Conservation (phyloP, 2,888 invertebrate genomes). For the Hypena proboscidalis region DNA sequence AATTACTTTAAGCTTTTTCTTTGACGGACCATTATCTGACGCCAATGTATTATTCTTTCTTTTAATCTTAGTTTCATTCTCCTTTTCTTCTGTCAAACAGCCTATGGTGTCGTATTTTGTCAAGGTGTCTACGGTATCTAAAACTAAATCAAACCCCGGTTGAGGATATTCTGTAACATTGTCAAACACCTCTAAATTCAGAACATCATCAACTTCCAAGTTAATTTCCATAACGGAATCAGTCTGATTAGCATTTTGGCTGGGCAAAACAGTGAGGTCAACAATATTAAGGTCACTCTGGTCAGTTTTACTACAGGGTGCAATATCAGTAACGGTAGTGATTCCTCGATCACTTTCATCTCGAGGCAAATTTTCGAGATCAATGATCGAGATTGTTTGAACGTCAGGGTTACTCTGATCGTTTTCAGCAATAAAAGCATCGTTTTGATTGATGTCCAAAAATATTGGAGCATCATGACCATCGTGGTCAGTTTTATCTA, state of each 20-base stretch:
- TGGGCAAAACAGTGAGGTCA: constrained; percentile 6
- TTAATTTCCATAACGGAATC: constrained; percentile 6
- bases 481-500: constrained; percentile 5
- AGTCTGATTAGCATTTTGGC: constrained; percentile 6
- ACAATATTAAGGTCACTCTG: constrained; percentile 6
- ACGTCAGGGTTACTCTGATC: neutral
- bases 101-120: constrained; percentile 6
- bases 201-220: constrained; percentile 6
- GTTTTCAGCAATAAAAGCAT: constrained; percentile 4
- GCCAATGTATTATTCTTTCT: constrained; percentile 4
- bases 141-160: constrained; percentile 7
- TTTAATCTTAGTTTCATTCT: constrained; percentile 9
- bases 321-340: constrained; percentile 4
- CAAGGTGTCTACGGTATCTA: constrained; percentile 6
- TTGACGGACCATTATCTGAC: constrained; percentile 5
- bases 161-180: constrained; percentile 8
- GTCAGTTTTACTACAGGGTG: constrained; percentile 4
- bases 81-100: constrained; percentile 7
- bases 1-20: constrained; percentile 11
- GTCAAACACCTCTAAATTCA: constrained; percentile 9
- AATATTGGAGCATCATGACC: constrained; percentile 7
- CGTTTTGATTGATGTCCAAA: constrained; percentile 7
- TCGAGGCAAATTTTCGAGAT: neutral
- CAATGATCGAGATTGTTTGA: constrained; percentile 2
- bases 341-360: constrained; percentile 3